Percentiles rank a stretch among this genome's conserved stretches.
phyloP scores from a whole-genome alignment of 2,797 vertebrate species.

The Tragelaphus oryx region DNA sequence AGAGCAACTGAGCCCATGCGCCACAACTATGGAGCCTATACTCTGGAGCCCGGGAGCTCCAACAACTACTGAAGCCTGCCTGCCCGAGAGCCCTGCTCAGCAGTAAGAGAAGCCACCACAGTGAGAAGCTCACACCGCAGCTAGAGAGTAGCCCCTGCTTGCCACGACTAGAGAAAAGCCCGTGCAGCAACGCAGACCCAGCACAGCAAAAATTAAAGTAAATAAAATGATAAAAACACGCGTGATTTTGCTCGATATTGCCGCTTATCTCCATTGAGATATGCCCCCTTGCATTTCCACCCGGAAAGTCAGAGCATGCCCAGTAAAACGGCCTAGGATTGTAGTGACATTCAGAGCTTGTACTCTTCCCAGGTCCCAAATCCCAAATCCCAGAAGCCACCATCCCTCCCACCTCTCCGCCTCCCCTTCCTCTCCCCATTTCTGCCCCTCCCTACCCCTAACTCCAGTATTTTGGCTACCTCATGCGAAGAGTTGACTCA shows the following conservation, averaged over 20 bases:
- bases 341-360: accelerated
- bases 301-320: no score
- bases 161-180: background rate
- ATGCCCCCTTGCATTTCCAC: background rate
- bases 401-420: background rate
- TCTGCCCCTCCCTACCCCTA: background rate
- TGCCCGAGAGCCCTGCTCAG: background rate
- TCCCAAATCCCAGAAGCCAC: background rate
- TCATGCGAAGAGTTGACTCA: no score
- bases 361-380: no score
- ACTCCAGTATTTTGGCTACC: no score
- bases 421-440: background rate
- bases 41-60: background rate
- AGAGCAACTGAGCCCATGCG: background rate
- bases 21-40: background rate
- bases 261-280: accelerated
- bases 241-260: background rate
- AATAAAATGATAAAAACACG: background rate
- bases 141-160: background rate
- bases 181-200: background rate
- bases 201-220: background rate
- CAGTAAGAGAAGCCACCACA: background rate
- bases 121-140: background rate
- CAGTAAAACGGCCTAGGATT: accelerated
- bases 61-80: background rate